Evolutionary conservation across 2,113 vertebrate genomes (phyloP).

Genomic region (Syngnathus typhle): DNA sequence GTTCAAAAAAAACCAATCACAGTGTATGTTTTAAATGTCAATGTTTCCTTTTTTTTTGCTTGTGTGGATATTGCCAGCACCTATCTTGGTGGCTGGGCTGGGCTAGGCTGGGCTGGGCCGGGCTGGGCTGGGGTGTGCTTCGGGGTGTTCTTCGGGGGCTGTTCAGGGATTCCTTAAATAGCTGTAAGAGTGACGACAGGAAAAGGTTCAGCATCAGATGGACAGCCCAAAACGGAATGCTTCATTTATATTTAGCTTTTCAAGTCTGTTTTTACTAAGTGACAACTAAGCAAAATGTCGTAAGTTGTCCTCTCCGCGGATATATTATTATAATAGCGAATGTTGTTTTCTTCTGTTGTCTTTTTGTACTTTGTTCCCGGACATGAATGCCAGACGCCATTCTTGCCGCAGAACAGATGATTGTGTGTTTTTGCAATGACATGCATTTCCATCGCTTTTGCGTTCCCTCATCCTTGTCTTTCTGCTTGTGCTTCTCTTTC

Average conservation of each 20-base stretch:
- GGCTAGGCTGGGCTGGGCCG: constrained; percentile 5
- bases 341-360: background rate
- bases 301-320: constrained; percentile 18
- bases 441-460: background rate
- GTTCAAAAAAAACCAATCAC: constrained; percentile 3
- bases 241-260: constrained; percentile 40
- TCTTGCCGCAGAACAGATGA: constrained; percentile 53
- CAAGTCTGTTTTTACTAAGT: constrained; percentile 31
- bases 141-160: constrained; percentile 1
- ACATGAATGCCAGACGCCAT: constrained; percentile 55
- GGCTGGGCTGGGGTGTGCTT: too few species aligned
- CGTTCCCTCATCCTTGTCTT: background rate
- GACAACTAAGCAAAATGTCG: constrained; percentile 44
- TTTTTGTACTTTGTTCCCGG: constrained; percentile 26
- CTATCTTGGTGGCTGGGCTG: background rate
- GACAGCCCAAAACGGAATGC: constrained; percentile 30
- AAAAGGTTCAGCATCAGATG: constrained; percentile 40
- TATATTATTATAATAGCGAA: constrained; percentile 23
- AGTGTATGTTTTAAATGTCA: background rate
- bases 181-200: constrained; percentile 16
- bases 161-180: constrained; percentile 41
- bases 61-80: constrained; percentile 1
- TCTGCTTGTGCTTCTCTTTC: constrained; percentile 12
- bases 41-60: background rate
- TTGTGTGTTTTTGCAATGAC: constrained; percentile 19